Percentiles rank a stretch among this genome's conserved stretches.
Conservation (phyloP, 2,113 vertebrate genomes). For the Mustelus asterias region DNA sequence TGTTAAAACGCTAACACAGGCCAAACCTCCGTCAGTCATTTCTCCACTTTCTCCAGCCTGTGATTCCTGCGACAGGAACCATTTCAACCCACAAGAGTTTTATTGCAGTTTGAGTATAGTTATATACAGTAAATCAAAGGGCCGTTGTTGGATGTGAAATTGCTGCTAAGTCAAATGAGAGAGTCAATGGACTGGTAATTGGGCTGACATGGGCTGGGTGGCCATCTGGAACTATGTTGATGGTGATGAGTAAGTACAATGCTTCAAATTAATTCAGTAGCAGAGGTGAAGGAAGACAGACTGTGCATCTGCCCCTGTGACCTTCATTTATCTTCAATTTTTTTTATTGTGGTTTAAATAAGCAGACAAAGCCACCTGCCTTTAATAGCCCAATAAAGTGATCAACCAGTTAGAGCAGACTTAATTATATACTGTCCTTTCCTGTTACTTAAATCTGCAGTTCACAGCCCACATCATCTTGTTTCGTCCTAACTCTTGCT, state of each 20-base stretch:
- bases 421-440: constrained; percentile 32
- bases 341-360: constrained; percentile 37
- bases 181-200: constrained; percentile 37
- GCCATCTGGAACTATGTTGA: constrained; percentile 38
- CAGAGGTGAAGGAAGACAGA: constrained; percentile 38
- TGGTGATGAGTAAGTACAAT: constrained; percentile 38
- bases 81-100: constrained; percentile 2
- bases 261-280: constrained; percentile 37
- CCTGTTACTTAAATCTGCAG: constrained; percentile 32
- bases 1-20: not conserved
- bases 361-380: constrained; percentile 35
- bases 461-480: constrained; percentile 35
- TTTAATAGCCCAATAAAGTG: constrained; percentile 36
- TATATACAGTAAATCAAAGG: constrained; percentile 32
- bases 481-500: constrained; percentile 12
- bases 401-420: constrained; percentile 35
- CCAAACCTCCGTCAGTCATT: not conserved
- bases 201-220: constrained; percentile 36
- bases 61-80: not conserved
- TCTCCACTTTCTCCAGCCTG: not conserved
- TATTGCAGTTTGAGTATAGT: constrained; percentile 22
- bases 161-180: constrained; percentile 37
- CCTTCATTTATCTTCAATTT: constrained; percentile 38
- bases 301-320: constrained; percentile 36
- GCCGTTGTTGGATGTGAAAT: constrained; percentile 30